These are phyloP conservation scores for Thinocorus orbignyianus DNA, from an alignment of 2,113 vertebrate species.

Conservation along the genomic window DNA sequence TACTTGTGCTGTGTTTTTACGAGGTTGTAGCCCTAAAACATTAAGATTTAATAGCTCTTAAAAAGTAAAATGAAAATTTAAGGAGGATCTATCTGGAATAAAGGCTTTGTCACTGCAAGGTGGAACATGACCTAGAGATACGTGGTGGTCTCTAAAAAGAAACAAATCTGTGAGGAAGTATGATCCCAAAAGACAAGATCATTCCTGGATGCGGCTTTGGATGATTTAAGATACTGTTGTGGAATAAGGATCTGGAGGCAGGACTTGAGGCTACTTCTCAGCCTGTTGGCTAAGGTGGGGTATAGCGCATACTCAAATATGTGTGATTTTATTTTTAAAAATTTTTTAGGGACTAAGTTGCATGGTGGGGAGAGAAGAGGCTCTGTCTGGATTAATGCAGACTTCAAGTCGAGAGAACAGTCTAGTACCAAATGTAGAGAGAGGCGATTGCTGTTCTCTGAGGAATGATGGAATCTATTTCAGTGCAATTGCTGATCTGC, in stretches of 20 bases:
- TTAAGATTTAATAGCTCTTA: neutral
- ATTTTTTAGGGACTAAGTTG: neutral
- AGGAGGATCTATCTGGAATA: neutral
- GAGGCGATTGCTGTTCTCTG: neutral
- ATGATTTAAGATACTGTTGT: neutral
- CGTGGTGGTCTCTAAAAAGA: neutral
- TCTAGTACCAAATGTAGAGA: fast-evolving
- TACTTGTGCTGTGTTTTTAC: neutral
- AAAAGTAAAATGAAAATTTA: neutral
- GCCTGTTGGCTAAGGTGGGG: neutral
- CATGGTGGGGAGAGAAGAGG: neutral
- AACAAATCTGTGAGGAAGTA: neutral
- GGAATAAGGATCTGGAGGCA: neutral
- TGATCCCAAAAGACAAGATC: neutral
- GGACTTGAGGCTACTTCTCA: neutral
- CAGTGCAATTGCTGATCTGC: neutral
- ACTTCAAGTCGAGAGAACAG: neutral
- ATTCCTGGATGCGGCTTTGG: neutral
- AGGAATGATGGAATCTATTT: neutral
- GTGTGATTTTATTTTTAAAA: neutral
- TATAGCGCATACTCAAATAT: too few relatives aligned
- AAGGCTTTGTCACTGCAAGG: neutral
- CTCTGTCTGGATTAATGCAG: neutral
- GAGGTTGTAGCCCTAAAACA: neutral
- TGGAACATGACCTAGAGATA: neutral